Evolutionary conservation across 2,113 vertebrate species (phyloP).

Genomic region (Psilopogon haemacephalus): DNA sequence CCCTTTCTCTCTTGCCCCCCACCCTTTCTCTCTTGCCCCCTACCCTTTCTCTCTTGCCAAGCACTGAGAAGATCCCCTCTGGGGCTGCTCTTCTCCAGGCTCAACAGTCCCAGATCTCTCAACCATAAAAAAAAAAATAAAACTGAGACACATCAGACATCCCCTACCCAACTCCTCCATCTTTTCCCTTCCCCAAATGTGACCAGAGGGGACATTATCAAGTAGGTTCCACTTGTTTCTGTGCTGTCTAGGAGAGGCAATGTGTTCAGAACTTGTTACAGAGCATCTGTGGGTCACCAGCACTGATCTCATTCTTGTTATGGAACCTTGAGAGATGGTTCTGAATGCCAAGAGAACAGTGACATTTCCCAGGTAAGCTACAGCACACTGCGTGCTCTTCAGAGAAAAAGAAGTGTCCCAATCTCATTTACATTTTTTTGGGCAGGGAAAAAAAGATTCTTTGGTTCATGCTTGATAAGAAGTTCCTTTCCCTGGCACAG

Average conservation of each 20-base stretch:
- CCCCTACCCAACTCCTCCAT: background rate
- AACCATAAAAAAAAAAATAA: background rate
- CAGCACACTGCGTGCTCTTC: background rate
- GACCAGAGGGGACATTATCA: background rate
- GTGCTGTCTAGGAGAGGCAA: fast-evolving
- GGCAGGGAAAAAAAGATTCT: background rate
- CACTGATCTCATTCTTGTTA: too few relatives aligned
- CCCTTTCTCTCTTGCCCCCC: too few relatives aligned
- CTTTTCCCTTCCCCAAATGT: background rate
- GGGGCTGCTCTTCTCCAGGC: too few relatives aligned
- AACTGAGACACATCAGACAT: background rate
- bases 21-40: too few relatives aligned
- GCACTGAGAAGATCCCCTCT: too few relatives aligned
- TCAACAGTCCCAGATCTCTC: too few relatives aligned
- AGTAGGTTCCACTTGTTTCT: background rate
- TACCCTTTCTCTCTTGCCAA: too few relatives aligned
- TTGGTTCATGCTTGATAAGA: background rate
- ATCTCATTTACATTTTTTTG: background rate
- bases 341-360: too few relatives aligned
- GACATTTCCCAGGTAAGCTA: background rate
- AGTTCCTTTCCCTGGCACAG: background rate
- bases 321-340: too few relatives aligned
- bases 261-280: too few relatives aligned
- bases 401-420: background rate
- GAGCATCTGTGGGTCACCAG: too few relatives aligned